Base-by-base conservation (phyloP, 2,113 vertebrate genomes). In the Cervus canadensis region DNA sequence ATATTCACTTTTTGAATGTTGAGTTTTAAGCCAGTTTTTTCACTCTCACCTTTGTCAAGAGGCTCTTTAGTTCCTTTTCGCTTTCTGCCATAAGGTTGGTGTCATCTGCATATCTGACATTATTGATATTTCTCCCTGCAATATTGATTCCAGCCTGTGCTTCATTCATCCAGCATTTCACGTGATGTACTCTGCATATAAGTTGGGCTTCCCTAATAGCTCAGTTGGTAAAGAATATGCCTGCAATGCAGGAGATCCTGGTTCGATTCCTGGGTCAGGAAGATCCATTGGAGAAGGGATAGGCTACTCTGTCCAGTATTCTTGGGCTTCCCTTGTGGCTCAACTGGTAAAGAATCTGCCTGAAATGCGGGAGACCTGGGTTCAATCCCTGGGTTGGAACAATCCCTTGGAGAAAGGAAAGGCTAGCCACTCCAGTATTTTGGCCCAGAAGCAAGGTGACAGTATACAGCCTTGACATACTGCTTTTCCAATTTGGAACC, bases 291-390 rank as follows among this genome's bases (percentile, higher is more conserved):
- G 19, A 71, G 67, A 71, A 40, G 21, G 21, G 5, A 71, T 71
- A 71, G 19, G n/a, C 67, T 71, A 71, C 19, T 5, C n/a, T 23
- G 2, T 12, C n/a, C n/a, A 71, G 19, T 71, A 12, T 71, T 71
- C 67, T 40, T 40, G 67, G 67, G 67, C 67, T 40, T 71, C 19
- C 19, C n/a, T 71, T 23, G 67, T 71, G 67, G 67, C 10, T 71
- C n/a, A 23, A 19, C 10, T 71, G 67, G 67, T 71, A 40, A 71
- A 71, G 21, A 71, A 40, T 71, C 67, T 40, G 5, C 21, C 67
- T 40, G 19, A 21, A 71, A 23, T 40, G 19, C 0, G 0, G 19
- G 19, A 40, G 67, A 71, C n/a, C n/a, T 71, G 10, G 10, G n/a
- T 40, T 71, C 67, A 40, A 12, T 40, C n/a, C 67, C 10, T 71